A percentile compares a stretch with the other conserved stretches of the same genome.
Evolutionary conservation across 2,888 invertebrate species (phyloP).

Genomic region (Monochamus alternatus): DNA sequence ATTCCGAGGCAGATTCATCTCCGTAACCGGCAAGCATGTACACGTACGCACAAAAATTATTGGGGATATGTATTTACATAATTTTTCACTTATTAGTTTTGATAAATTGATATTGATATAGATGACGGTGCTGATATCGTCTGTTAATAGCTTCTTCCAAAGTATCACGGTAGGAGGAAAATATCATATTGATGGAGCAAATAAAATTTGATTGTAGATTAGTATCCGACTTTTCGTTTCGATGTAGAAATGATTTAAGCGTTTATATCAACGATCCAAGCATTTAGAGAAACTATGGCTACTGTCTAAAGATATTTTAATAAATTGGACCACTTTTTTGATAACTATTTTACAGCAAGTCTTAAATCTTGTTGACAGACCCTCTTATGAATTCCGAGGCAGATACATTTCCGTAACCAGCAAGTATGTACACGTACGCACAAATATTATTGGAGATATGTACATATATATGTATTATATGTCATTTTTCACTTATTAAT

Average conservation of each 20-base stretch:
- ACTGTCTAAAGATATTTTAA: too few relatives aligned
- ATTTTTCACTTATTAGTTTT: constrained; percentile 34
- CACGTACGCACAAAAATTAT: constrained; percentile 22
- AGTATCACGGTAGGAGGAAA: too few relatives aligned
- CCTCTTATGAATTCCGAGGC: constrained; percentile 44
- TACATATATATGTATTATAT: too few relatives aligned
- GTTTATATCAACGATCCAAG: too few relatives aligned
- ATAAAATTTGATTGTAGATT: too few relatives aligned
- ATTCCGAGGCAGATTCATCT: constrained; percentile 48
- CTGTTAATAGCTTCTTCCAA: constrained; percentile 12
- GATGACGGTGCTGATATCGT: constrained; percentile 26
- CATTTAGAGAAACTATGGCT: too few relatives aligned
- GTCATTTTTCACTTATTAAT: constrained; percentile 35
- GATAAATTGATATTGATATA: constrained; percentile 33
- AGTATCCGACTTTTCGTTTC: too few relatives aligned
- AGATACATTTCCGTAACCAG: constrained; percentile 44
- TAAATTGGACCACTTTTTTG: too few relatives aligned
- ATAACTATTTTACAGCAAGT: too few relatives aligned
- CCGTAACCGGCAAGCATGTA: constrained; percentile 19
- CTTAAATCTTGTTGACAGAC: background rate
- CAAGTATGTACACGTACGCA: background rate
- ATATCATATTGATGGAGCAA: too few relatives aligned
- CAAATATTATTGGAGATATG: constrained; percentile 20
- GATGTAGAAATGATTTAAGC: too few relatives aligned
- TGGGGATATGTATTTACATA: constrained; percentile 27